A percentile compares a stretch with the other conserved stretches of the same genome.
Evolutionary conservation across 2,113 vertebrate genomes (phyloP).

Genomic region (Calidris pugnax): DNA sequence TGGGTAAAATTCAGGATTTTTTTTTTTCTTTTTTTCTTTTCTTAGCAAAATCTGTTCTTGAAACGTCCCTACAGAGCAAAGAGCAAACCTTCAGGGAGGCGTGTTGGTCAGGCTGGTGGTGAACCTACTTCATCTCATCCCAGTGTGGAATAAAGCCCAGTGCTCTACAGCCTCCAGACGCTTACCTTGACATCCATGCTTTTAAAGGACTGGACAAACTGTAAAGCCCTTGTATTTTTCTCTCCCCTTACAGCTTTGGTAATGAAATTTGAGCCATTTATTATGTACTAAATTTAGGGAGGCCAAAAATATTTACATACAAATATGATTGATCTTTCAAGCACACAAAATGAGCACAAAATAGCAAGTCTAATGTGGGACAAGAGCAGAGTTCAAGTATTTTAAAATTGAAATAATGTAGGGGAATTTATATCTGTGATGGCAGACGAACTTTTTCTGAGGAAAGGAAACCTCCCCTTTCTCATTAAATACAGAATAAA

Average conservation of each 20-base stretch:
- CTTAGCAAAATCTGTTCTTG: neutral
- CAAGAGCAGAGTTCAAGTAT: neutral
- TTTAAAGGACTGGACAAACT: neutral
- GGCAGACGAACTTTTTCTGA: neutral
- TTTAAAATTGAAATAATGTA: neutral
- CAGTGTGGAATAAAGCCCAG: neutral
- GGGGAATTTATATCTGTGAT: neutral
- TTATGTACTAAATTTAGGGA: neutral
- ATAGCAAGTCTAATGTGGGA: neutral
- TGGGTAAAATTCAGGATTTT: neutral
- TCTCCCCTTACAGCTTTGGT: neutral
- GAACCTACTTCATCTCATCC: neutral
- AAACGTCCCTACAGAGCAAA: rapidly evolving
- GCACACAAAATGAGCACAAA: slow-evolving; percentile 4
- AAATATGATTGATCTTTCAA: slow-evolving; percentile 15
- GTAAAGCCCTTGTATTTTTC: neutral
- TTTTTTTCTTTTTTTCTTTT: neutral
- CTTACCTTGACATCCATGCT: neutral
- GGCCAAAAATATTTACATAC: slow-evolving; percentile 37
- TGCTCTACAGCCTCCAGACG: rapidly evolving
- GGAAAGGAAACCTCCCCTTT: neutral
- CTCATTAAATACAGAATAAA: neutral
- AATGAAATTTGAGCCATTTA: slow-evolving; percentile 4
- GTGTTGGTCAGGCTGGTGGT: neutral
- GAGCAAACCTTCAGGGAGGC: neutral